phyloP scores from a whole-genome alignment of 2,113 vertebrate species.

The Tylochromis polylepis region DNA sequence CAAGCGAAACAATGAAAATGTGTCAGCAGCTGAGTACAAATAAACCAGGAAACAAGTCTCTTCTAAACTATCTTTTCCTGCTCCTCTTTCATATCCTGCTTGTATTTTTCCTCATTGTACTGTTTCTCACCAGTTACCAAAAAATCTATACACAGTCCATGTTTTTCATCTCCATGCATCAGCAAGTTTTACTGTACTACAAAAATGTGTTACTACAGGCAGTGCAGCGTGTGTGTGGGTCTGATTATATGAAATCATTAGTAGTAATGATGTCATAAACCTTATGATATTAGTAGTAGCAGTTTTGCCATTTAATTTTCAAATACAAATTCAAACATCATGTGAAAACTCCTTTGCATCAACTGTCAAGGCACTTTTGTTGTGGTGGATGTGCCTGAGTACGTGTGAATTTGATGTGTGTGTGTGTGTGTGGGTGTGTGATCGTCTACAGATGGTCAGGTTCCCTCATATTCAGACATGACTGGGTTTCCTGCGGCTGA shows the following conservation, averaged over 20 bases:
- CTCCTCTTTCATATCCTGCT: slow-evolving; percentile 17
- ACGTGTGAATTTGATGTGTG: not conserved
- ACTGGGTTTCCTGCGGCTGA: slow-evolving; percentile 65
- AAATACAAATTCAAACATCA: not conserved
- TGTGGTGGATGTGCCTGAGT: not conserved
- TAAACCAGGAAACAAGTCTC: slow-evolving; percentile 11
- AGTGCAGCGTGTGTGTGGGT: not conserved
- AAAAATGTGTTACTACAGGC: not conserved
- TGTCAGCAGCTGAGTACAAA: slow-evolving; percentile 1
- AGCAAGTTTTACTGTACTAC: not conserved
- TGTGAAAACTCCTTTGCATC: not conserved
- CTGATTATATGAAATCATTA: not conserved
- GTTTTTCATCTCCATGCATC: not conserved
- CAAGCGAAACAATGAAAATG: slow-evolving; percentile 3
- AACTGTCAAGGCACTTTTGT: not conserved
- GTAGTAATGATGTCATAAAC: not conserved
- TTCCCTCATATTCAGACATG: slow-evolving; percentile 50
- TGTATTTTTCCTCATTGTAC: not conserved
- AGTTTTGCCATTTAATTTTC: not conserved
- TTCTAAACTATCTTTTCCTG: not conserved
- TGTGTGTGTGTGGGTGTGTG: not conserved
- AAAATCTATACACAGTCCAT: not conserved
- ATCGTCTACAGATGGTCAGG: slow-evolving; percentile 61
- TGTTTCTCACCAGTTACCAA: not conserved
- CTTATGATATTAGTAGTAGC: not conserved